These are phyloP conservation scores for Xiphophorus maculatus DNA, from an alignment of 2,113 vertebrate genomes.

Conservation along the genomic window DNA sequence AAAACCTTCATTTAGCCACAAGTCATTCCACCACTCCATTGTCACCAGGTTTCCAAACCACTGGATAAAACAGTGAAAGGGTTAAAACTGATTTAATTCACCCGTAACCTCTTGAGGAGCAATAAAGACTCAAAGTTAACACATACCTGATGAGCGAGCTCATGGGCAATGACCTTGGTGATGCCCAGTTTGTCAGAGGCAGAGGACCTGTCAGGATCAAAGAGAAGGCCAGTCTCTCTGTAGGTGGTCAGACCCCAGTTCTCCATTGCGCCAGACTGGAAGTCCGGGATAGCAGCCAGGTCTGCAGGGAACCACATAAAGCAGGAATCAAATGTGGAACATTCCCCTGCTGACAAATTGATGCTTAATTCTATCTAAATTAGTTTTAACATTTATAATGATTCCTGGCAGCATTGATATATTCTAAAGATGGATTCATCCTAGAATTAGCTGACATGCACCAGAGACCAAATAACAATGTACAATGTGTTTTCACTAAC, in stretches of 20 bases:
- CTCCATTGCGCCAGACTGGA: constrained; percentile 82
- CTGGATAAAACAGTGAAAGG: constrained; percentile 40
- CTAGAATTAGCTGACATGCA: too few relatives aligned
- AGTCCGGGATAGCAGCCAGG: constrained; percentile 82
- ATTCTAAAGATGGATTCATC: background rate
- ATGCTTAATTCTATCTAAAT: background rate
- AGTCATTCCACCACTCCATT: constrained; percentile 84
- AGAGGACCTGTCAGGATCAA: constrained; percentile 73
- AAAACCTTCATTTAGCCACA: constrained; percentile 83
- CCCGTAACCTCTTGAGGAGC: too few relatives aligned
- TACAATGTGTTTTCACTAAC: constrained; percentile 31
- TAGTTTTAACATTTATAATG: background rate
- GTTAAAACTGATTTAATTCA: background rate
- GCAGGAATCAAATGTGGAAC: background rate
- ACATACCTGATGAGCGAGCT: constrained; percentile 80
- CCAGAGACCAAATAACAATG: background rate
- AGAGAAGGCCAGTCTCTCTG: constrained; percentile 77
- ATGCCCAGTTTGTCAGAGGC: constrained; percentile 77
- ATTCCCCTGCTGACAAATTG: background rate
- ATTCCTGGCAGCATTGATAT: background rate
- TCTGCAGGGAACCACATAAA: constrained; percentile 56
- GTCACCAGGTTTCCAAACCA: constrained; percentile 84
- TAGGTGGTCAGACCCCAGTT: constrained; percentile 84
- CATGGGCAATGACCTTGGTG: constrained; percentile 79
- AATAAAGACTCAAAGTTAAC: background rate